Evolutionary conservation across 2,797 vertebrate species (phyloP), one percentile per base, ranked within the genome.

Genomic region (Chrosomus eos): DNA sequence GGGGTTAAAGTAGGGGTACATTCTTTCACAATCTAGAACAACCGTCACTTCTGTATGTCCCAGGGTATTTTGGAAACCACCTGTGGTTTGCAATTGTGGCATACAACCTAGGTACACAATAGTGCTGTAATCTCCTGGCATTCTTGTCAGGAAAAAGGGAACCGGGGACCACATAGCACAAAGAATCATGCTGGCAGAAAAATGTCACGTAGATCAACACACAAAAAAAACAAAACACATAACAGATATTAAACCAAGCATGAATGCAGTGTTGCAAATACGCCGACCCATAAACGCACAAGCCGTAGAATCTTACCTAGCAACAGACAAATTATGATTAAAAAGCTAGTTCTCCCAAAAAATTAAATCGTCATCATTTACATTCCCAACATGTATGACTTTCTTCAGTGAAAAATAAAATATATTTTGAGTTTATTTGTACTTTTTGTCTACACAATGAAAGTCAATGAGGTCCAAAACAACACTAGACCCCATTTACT

Each of bases 1-100:
- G 43, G 36, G 88, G 90, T 85, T 87, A 67, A 53, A 83, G 77
- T 74, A 71, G 58, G 80, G 77, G 60, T 76, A 62, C 28, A 33
- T 26, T 67, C 21, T 28, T 76, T 51, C 26, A 67, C 33, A 40
- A 21, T 66, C 18, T 51, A 40, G 67, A 45, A n/a, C 18, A 45
- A 21, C 5, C 21, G 1, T 70, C 21, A 28, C 33, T 78, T 21
- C 26, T n/a, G 19, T 14, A 68, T 76, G 7, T n/a, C 62, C 36
- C 21, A 55, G 11, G 45, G 62, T 76, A 55, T 67, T 55, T 55
- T 53, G 7, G 45, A 75, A 66, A 8, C 11, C 72, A 81, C 26
- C 21, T 58, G n/a, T 66, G 33, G 60, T 38, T 83, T 75, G n/a
- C n/a, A 67, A 28, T 83, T 66, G 36, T 67, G 43, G 33, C 19